Base-by-base conservation (phyloP, 2,888 invertebrate species). In the Drosophila silvestris region DNA sequence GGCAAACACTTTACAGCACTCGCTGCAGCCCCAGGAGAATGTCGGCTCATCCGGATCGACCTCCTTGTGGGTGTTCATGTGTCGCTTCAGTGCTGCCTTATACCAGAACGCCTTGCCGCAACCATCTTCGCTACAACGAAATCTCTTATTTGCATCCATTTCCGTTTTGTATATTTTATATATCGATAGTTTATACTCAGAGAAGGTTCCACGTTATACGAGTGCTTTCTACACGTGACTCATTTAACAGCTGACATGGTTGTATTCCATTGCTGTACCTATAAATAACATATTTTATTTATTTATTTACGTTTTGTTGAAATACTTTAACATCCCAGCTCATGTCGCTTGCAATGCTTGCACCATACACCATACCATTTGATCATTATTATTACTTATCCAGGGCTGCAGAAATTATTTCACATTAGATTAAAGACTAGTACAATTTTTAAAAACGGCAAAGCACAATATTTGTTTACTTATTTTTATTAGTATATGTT, bases 91-190 rank as follows among this genome's bases (percentile, higher is more conserved):
- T 1, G 82, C 74, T 2, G 79, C 44, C 4, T 79, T 79, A 19
- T 61, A 82, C 79, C 79, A 79, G n/a, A 79, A 79, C 0, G 79
- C 79, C 35, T 79, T 79, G 9, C 22, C n/a, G n/a, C 79, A 79
- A 0, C 64, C 82, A 1, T 51, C 22, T 1, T 51, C 50, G 1
- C 6, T 19, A 54, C 79, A 79, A 37, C 33, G 61, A 30, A 67
- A 82, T 4, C 19, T 26, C 16, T 67, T 82, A 39, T 82, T 67
- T n/a, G 39, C 64, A n/a, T 79, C 79, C 79, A 79, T 79, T 32
- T 51, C 12, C n/a, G 1, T 16, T 30, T 37, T 39, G 10, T 35
- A 0, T 9, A 22, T n/a, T 26, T 14, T 2, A 3, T 22, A 4
- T 41, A 12, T 58, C 44, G 58, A 58, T 41, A 32, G 6, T 10